Conservation (phyloP, 2,113 vertebrate species). For the Etheostoma cragini region DNA sequence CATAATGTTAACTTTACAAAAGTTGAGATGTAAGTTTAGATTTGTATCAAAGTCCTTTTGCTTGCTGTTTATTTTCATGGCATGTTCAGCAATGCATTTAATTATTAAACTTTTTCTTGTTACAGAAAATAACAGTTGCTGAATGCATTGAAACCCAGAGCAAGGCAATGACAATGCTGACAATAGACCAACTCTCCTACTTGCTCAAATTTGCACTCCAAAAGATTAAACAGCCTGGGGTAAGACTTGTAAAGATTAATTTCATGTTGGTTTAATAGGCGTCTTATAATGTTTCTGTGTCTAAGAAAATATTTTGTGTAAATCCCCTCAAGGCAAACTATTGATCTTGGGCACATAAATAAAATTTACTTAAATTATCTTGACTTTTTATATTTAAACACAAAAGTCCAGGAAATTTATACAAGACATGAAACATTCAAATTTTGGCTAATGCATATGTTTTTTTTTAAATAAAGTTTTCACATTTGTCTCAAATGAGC, state of each 20-base stretch:
- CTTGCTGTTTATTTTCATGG: neutral
- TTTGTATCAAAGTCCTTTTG: neutral
- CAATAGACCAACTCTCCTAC: slow-evolving; percentile 96
- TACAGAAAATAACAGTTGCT: slow-evolving; percentile 98
- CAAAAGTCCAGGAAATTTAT: neutral
- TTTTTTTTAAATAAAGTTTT: too few species aligned
- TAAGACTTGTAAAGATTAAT: slow-evolving; percentile 78
- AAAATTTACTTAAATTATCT: neutral
- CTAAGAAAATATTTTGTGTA: neutral
- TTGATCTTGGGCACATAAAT: neutral
- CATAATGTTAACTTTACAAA: slow-evolving; percentile 7
- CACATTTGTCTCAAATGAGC: slow-evolving; percentile 51
- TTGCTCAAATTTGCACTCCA: slow-evolving; percentile 99
- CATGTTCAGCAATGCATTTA: slow-evolving; percentile 6
- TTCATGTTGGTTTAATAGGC: neutral
- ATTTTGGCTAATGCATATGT: neutral
- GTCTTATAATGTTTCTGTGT: neutral
- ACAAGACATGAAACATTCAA: neutral
- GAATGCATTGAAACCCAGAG: slow-evolving; percentile 99
- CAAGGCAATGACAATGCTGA: slow-evolving; percentile 99
- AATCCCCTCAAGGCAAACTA: neutral
- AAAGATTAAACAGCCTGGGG: slow-evolving; percentile 99
- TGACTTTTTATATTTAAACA: slow-evolving; percentile 1
- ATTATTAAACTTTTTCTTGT: slow-evolving; percentile 17
- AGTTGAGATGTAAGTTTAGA: neutral